These are phyloP conservation scores for Ctena decussata DNA, from an alignment of 2,888 invertebrate species.

Conservation along the genomic window DNA sequence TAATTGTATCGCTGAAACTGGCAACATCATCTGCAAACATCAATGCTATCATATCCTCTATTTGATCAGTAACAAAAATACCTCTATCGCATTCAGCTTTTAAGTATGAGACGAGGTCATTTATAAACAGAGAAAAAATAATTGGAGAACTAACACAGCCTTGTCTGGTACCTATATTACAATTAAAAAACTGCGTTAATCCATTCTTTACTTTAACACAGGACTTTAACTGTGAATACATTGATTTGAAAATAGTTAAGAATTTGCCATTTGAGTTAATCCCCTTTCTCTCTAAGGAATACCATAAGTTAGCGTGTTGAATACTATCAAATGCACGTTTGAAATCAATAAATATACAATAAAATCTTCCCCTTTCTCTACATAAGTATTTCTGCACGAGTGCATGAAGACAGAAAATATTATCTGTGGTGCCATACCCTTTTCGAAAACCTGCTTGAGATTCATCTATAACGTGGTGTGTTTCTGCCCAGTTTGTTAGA, in stretches of 20 bases:
- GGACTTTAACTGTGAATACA: neutral
- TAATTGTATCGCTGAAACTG: slow-evolving; percentile 13
- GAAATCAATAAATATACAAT: slow-evolving; percentile 7
- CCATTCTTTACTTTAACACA: neutral
- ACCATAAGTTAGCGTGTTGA: neutral
- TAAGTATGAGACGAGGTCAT: slow-evolving; percentile 5
- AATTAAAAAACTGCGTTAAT: neutral
- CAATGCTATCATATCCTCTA: slow-evolving; percentile 5
- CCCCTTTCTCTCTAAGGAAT: slow-evolving; percentile 3
- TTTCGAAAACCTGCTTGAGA: slow-evolving; percentile 11
- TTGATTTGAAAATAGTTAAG: neutral
- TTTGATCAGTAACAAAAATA: neutral
- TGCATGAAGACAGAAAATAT: slow-evolving; percentile 11
- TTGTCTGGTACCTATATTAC: slow-evolving; percentile 5
- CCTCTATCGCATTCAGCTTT: neutral
- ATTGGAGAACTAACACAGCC: slow-evolving; percentile 18
- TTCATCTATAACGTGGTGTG: neutral
- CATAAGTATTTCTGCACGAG: slow-evolving; percentile 5
- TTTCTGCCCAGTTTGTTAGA: slow-evolving; percentile 11
- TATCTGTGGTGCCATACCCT: neutral
- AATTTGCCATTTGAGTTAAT: slow-evolving; percentile 7
- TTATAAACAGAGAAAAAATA: slow-evolving; percentile 15
- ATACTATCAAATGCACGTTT: slow-evolving; percentile 6
- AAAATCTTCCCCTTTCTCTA: slow-evolving; percentile 2
- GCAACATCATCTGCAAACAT: slow-evolving; percentile 29